Base-by-base conservation (phyloP, 2,113 vertebrate species). In the Epinephelus lanceolatus region DNA sequence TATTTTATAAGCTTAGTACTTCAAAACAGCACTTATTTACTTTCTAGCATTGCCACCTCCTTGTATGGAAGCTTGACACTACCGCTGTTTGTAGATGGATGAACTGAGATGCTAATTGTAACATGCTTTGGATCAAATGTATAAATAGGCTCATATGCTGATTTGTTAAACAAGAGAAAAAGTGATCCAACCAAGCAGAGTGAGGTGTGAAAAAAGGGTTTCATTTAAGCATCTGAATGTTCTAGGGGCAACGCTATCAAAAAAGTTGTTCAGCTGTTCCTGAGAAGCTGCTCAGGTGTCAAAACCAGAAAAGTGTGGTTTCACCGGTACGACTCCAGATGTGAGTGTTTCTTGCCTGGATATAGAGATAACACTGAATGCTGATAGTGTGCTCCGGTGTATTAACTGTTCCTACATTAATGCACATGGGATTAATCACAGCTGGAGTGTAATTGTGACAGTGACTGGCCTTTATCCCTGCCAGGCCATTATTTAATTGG, bases 391-490 rank as follows among this genome's bases (percentile, higher is more conserved):
- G 52, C 86, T 65, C 9, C 14, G 49, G 40, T 52, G 61, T 68
- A 15, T 65, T 11, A 56, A 55, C 55, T 21, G 49, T 19, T 60
- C 65, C 67, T 27, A 9, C 70, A 70, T 78, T 37, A 69, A 73
- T 52, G 37, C 57, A 81, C 72, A 40, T n/a, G 67, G 84, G 77
- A 81, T 84, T 82, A 73, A 83, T 88, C 86, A 83, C 81, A 85
- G 79, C 86, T 87, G 81, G 79, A 83, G 79, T 49, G 79, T 85
- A 86, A 90, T 59, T 72, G 85, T 87, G 78, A 82, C 71, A 69
- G 76, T 78, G 78, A 57, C 84, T 68, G 83, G 80, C 85, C 78
- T 89, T 83, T 76, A 67, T 80, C 85, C 72, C 53, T 42, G 84
- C 72, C 76, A 71, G 86, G 62, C 76, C 47, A 45, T 84, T 78